Base-by-base conservation (phyloP, 2,113 vertebrate genomes). In the Trogon melanurus region DNA sequence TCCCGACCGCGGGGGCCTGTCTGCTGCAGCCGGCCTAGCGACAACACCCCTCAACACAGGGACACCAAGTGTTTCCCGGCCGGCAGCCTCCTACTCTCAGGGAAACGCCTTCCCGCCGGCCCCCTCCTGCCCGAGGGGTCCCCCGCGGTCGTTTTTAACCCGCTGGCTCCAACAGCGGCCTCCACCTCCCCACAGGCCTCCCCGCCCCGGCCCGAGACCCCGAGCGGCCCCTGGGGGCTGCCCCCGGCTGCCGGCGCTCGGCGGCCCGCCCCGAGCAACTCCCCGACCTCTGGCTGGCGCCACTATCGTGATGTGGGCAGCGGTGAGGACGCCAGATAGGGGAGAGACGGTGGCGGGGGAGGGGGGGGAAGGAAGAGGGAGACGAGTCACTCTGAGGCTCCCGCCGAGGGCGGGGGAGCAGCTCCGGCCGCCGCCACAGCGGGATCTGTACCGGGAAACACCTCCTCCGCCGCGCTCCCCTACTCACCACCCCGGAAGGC, bases 401-500 rank as follows among this genome's bases (percentile, higher is more conserved):
- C 47, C 27, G 16, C 17, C 15, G 4, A 19, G 13, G 4, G n/a
- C 32, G n/a, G n/a, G n/a, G n/a, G n/a, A n/a, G n/a, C n/a, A 30
- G 41, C 44, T 58, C 9, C 1, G 23, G 19, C 50, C 32, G 8
- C 50, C 58, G 12, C 38, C 32, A 16, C 34, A 17, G 47, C 66
- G 10, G 14, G 16, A 7, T 16, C 25, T 18, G 41, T 47, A 13
- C 9, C 10, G 25, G 8, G 12, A 30, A 29, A 26, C 1, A 16
- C 34, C 44, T 89, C 80, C 50, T 86, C 72, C 48, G 7, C 18
- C 34, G 26, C 25, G 66, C 84, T 79, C 34, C 75, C 62, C 87
- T 94, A 93, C 94, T 96, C 95, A 95, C 95, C 94, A 47, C 92
- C 61, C 18, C 57, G 7, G 62, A 10, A 71, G 79, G 89, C 47